Evolutionary conservation across 2,888 invertebrate genomes (phyloP), one percentile per base, ranked within the genome.

Genomic region (Thecophora atra): DNA sequence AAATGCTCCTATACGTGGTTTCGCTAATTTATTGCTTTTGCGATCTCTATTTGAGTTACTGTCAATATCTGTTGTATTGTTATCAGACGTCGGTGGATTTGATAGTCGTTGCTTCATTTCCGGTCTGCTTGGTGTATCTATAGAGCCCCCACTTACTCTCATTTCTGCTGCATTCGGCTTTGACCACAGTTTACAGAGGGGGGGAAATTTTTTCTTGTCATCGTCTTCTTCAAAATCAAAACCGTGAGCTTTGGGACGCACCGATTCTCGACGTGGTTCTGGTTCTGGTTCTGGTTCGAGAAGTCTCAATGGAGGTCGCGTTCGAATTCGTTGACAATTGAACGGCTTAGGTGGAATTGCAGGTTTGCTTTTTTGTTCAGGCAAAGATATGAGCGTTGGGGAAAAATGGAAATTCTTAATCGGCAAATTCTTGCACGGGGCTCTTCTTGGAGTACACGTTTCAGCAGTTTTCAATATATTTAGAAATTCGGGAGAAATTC

Each of bases 401-500:
- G 15, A 21, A 26, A 13, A 58, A 8, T 28, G 8, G 58, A 15
- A 28, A 26, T 21, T 17, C 15, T 15, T 24, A 17, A 26, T 15
- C 4, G 26, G 26, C 17, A 28, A 15, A 1, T 2, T 19, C 19
- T 8, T n/a, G 19, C 11, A 26, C 11, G 15, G 15, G 6, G 28
- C 3, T 47, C 17, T 47, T 17, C 47, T 21, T 47, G 21, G n/a
- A 19, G 54, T 42, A 3, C 26, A 5, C 47, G 19, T 26, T 42
- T 84, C 82, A 72, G 82, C 78, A 62, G 72, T 66, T 54, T 77
- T 74, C 17, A 84, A 76, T 26, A 83, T 72, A 6, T 74, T 24
- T 4, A 76, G 77, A 56, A 83, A 83, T 58, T 83, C 82, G 0
- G 81, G 80, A 1, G 83, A 83, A 8, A 83, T 82, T 52, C 78